Conservation (phyloP, 1,140 invertebrate species). For the Dreissena polymorpha region DNA sequence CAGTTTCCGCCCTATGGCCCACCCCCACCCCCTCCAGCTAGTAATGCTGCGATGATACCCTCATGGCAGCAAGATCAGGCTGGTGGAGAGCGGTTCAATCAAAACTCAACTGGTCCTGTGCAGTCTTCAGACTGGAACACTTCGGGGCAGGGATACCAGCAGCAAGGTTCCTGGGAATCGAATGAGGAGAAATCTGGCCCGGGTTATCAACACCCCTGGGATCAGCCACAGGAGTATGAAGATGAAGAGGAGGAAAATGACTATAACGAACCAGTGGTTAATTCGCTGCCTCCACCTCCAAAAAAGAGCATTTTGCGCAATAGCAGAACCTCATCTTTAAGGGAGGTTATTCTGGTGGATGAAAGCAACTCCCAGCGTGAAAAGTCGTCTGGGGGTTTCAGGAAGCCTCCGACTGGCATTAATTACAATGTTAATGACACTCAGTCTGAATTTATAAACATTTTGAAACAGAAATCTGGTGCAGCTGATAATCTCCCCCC, state of each 20-base stretch:
- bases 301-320: constrained; percentile 46
- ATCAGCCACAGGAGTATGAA: constrained; percentile 47
- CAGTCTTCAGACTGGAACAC: constrained; percentile 31
- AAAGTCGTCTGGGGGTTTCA: background rate
- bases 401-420: background rate
- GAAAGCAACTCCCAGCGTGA: constrained; percentile 6
- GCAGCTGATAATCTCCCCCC: constrained; percentile 33
- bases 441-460: constrained; percentile 48
- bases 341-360: constrained; percentile 44
- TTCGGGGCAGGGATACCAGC: background rate
- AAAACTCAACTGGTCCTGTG: no score
- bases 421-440: background rate
- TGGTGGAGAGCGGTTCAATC: background rate
- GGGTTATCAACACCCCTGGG: constrained; percentile 46
- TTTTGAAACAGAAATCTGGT: constrained; percentile 48
- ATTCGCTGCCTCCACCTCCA: constrained; percentile 6
- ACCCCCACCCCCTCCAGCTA: constrained; percentile 35
- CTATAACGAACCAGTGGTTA: constrained; percentile 15
- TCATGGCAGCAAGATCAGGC: constrained; percentile 29
- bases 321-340: constrained; percentile 37
- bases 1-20: background rate
- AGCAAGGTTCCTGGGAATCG: constrained; percentile 5
- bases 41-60: background rate
- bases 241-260: constrained; percentile 48
- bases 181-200: background rate